Percentiles rank a stretch among this genome's conserved stretches.
Conservation (phyloP, 2,888 invertebrate genomes). For the Drosophila kokeensis region DNA sequence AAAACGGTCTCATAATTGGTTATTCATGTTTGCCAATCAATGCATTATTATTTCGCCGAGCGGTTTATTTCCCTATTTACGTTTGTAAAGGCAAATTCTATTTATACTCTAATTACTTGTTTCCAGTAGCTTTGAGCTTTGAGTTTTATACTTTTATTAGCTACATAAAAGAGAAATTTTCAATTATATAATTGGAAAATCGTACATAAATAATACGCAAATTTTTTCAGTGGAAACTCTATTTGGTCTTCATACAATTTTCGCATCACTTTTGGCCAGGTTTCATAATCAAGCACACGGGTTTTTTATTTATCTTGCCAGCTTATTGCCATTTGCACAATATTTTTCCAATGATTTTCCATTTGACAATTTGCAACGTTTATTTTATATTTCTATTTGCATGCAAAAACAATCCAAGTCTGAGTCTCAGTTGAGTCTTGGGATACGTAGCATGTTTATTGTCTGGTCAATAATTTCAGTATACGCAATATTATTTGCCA, state of each 20-base stretch:
- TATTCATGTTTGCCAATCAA: background rate
- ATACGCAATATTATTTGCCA: constrained; percentile 68
- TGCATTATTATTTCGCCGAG: background rate
- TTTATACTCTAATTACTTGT: background rate
- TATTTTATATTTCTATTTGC: constrained; percentile 36
- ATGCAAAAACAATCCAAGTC: constrained; percentile 33
- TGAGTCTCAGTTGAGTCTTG: constrained; percentile 19
- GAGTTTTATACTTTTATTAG: background rate
- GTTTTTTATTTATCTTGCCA: background rate
- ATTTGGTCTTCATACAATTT: background rate
- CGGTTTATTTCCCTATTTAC: background rate
- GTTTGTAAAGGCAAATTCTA: background rate
- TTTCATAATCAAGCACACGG: constrained; percentile 7
- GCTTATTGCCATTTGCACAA: constrained; percentile 28
- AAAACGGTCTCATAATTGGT: background rate
- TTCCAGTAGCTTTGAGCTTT: background rate
- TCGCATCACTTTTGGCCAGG: background rate
- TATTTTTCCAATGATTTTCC: constrained; percentile 27
- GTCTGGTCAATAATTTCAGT: constrained; percentile 58
- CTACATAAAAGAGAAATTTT: background rate
- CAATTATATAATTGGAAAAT: background rate
- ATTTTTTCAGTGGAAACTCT: background rate
- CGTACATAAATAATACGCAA: background rate
- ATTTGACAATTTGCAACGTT: constrained; percentile 26
- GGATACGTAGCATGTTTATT: constrained; percentile 12